A percentile compares a stretch with the other conserved stretches of the same genome.
phyloP scores from a whole-genome alignment of 2,888 invertebrate species.

The Drosophila diplacantha region DNA sequence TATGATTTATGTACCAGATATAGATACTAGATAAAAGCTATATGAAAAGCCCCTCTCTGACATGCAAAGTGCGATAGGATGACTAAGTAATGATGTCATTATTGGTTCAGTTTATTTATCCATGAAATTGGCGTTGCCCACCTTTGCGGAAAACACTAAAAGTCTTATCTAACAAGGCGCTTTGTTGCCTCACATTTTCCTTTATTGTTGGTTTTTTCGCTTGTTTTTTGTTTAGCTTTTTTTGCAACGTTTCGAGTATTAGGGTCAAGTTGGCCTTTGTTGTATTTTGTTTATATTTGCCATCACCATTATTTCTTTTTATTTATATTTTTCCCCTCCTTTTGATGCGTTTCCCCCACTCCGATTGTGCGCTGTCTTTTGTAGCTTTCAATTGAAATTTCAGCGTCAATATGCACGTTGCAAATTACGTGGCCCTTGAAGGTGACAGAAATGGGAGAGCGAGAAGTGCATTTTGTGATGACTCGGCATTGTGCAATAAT shows the following conservation, averaged over 20 bases:
- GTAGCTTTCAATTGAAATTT: constrained; percentile 53
- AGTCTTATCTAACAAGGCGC: constrained; percentile 45
- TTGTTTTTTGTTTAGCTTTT: constrained; percentile 7
- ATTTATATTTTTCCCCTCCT: constrained; percentile 13
- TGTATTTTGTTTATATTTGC: constrained; percentile 41
- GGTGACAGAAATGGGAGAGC: constrained; percentile 51
- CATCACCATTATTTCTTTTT: constrained; percentile 32
- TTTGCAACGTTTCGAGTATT: constrained; percentile 44
- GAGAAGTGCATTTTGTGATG: constrained; percentile 61
- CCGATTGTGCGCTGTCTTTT: constrained; percentile 23
- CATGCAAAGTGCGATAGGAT: constrained; percentile 3
- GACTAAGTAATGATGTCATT: constrained; percentile 28
- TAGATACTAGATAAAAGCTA: not conserved
- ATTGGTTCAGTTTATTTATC: constrained; percentile 27
- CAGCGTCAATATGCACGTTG: constrained; percentile 56
- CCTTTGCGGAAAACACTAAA: constrained; percentile 29
- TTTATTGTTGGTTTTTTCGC: constrained; percentile 9
- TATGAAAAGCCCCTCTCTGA: constrained; percentile 9
- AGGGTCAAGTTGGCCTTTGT: constrained; percentile 55
- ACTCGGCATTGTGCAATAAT: constrained; percentile 45
- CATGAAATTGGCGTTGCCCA: constrained; percentile 25
- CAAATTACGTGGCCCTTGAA: constrained; percentile 66
- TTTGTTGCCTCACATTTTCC: constrained; percentile 34
- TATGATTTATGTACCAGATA: not conserved
- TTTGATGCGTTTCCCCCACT: constrained; percentile 25